Evolutionary conservation across 2,888 invertebrate genomes (phyloP).

Genomic region (Amphipyra berbera): DNA sequence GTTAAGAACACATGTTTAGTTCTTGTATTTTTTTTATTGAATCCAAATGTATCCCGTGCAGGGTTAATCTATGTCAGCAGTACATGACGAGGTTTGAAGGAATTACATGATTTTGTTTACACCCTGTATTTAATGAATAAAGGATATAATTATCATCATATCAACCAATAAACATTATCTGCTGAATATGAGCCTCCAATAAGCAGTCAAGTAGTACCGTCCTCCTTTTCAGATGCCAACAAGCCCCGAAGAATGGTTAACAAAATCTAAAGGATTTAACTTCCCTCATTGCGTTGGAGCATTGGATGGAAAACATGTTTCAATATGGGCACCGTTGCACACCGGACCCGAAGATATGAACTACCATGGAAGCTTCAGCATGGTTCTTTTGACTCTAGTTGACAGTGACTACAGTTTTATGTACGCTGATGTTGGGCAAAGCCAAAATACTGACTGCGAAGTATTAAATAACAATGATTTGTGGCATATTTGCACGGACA

Average conservation of each 20-base stretch:
- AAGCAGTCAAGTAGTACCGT: no score
- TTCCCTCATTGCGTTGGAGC: conserved; percentile 43
- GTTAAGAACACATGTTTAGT: no score
- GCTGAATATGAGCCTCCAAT: no score
- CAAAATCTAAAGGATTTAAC: conserved; percentile 20
- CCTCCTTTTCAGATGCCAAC: conserved; percentile 30
- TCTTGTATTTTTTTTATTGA: no score
- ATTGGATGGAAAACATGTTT: conserved; percentile 35
- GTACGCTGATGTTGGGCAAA: conserved; percentile 27
- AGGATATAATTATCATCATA: no score
- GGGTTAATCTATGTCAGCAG: no score
- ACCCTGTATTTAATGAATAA: no score
- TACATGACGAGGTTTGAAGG: no score
- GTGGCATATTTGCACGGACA: conserved; percentile 33
- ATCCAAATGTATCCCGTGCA: no score
- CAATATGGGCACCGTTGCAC: conserved; percentile 27
- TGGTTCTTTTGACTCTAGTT: conserved; percentile 16
- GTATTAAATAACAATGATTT: conserved; percentile 33
- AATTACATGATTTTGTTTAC: no score
- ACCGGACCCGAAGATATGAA: conserved; percentile 33
- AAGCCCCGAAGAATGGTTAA: conserved; percentile 31
- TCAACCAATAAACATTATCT: no score
- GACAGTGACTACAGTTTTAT: conserved; percentile 30
- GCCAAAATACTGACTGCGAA: conserved; percentile 28
- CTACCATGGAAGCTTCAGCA: conserved; percentile 38